phyloP scores from a whole-genome alignment of 2,113 vertebrate species.

The Sciurus niger region DNA sequence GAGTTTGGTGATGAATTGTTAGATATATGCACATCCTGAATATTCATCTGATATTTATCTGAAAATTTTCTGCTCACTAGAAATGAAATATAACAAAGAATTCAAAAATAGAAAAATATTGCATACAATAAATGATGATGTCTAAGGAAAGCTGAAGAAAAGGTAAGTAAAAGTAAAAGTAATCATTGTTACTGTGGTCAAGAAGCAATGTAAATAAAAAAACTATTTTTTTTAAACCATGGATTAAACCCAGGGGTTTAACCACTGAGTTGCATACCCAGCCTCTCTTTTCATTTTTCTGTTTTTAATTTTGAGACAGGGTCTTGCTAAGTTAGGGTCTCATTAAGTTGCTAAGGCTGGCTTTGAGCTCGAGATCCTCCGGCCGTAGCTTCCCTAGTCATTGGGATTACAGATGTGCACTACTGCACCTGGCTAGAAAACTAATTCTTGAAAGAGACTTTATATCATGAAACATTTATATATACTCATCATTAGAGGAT shows the following conservation, averaged over 20 bases:
- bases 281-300: no score
- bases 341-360: no score
- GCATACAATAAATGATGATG: not conserved
- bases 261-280: no score
- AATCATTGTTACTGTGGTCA: not conserved
- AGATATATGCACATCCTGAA: not conserved
- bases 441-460: not conserved
- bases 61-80: not conserved
- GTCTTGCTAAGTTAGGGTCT: no score
- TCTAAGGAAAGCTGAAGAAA: not conserved
- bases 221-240: not conserved
- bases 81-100: not conserved
- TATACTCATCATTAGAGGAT: not conserved
- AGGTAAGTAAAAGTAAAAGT: not conserved
- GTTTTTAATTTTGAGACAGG: no score
- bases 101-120: not conserved
- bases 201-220: not conserved
- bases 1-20: not conserved
- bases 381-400: no score
- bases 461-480: not conserved
- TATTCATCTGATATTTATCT: not conserved
- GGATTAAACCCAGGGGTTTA: no score
- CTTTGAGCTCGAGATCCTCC: no score
- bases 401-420: no score
- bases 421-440: not conserved